Percentiles rank a stretch among this genome's conserved stretches.
Evolutionary conservation across 2,888 invertebrate species (phyloP).

Genomic region (Anodontia alba): DNA sequence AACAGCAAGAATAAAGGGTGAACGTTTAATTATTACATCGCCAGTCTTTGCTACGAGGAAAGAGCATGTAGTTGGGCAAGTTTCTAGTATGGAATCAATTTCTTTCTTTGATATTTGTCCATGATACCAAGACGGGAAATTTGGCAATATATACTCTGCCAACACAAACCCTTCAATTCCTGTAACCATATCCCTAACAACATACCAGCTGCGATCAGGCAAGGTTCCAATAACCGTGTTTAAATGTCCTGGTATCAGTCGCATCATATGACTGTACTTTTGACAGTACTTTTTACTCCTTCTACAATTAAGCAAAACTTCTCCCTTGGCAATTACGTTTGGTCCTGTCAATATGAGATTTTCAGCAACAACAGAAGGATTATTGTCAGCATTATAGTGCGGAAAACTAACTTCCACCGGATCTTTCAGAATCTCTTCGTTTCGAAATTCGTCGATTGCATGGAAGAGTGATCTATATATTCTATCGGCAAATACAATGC

Average conservation of each 20-base stretch:
- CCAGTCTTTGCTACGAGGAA: not conserved
- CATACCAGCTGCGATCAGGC: not conserved
- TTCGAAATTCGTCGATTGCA: not conserved
- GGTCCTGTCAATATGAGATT: not conserved
- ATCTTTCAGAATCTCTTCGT: not conserved
- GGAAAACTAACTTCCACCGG: not conserved
- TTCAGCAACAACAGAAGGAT: not conserved
- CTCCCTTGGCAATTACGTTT: not conserved
- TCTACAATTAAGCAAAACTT: not conserved
- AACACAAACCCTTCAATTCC: not conserved
- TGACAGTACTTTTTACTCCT: not conserved
- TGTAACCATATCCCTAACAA: not conserved
- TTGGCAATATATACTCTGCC: not conserved
- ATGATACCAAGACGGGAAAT: not conserved
- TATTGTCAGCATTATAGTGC: not conserved
- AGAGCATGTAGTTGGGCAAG: not conserved
- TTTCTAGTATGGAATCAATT: not conserved
- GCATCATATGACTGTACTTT: not conserved
- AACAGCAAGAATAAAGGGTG: not conserved
- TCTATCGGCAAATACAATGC: not conserved
- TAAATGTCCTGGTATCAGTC: not conserved
- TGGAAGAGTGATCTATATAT: not conserved
- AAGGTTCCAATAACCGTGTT: not conserved
- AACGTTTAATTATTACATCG: not conserved
- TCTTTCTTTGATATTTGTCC: not conserved